Conservation (phyloP, 2,888 invertebrate genomes). For the Ophion costatus region DNA sequence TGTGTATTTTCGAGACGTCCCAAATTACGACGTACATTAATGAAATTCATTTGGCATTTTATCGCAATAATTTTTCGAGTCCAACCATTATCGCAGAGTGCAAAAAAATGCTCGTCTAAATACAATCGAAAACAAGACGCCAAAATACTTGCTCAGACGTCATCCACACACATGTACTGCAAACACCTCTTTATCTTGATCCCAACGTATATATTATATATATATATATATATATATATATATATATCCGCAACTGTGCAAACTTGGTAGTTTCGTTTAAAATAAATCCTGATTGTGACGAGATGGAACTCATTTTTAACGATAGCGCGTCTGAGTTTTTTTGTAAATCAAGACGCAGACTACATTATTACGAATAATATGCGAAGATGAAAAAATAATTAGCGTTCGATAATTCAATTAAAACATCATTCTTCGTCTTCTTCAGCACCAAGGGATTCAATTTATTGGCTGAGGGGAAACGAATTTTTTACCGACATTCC, state of each 20-base stretch:
- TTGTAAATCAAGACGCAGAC: neutral
- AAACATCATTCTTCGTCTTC: neutral
- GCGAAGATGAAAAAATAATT: neutral
- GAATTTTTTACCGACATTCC: neutral
- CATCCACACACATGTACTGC: neutral
- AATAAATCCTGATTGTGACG: slow-evolving; percentile 53
- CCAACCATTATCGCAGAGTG: neutral
- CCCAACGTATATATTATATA: slow-evolving; percentile 24
- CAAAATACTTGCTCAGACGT: slow-evolving; percentile 12
- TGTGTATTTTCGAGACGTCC: neutral
- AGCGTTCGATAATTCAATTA: neutral
- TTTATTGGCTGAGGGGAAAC: neutral
- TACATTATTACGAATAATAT: neutral
- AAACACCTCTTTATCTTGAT: slow-evolving; percentile 51
- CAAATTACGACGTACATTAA: neutral
- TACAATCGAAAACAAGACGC: slow-evolving; percentile 35
- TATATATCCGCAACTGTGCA: slow-evolving; percentile 54
- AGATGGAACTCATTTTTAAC: slow-evolving; percentile 22
- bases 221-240: too few relatives aligned
- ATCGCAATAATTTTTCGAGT: neutral
- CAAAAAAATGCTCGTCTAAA: slow-evolving; percentile 7
- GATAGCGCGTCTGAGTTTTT: neutral
- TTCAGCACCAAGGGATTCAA: neutral
- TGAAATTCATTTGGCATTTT: neutral
- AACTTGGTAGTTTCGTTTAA: slow-evolving; percentile 51